Base-by-base conservation (phyloP, 2,888 invertebrate species). In the Microplitis manilae region DNA sequence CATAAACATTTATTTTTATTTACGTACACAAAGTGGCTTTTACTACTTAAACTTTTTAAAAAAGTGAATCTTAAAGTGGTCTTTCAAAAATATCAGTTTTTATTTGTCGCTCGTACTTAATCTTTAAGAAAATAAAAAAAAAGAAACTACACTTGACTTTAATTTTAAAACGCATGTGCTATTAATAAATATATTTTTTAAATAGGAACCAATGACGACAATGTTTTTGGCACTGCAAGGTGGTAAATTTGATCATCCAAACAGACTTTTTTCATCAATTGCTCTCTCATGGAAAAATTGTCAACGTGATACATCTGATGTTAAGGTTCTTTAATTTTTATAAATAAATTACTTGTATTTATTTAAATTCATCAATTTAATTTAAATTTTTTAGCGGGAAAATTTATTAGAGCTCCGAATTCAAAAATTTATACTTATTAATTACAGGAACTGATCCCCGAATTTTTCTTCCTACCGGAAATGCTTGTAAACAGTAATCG, bases 231-330 rank as follows among this genome's bases (percentile, higher is more conserved):
- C 98, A 62, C 93, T 99, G 68, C 99, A 99, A 92, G 98, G 98
- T 68, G 99, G 99, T 79, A 99, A 99, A 90, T 99, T 99, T 91
- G 99, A 99, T 90, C 98, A 99, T 90, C 98, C 99, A 2, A 98
- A 99, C 91, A 92, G 99, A 73, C 92, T 98, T 79, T 99, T 99
- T 91, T 96, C 97, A 1, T 98, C 98, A 2, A 94, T 99, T 62
- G 95, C 96, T 1, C 92, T 98, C 81, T 96, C 98, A 0, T 99
- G 99, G 99, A 98, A 98, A 91, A 98, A 98, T 91, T 99, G 98
- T 89, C 99, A 99, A 90, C 92, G 98, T 73, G 99, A 99, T 90
- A 98, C 99, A 0, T 98, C 98, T 0, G 99, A 99, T 90, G 99
- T 99, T 41, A 99, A 99, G 94, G 96, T 95, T 87, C 76, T 77